phyloP scores from a whole-genome alignment of 2,113 vertebrate genomes.

The Actenoides hombroni region DNA sequence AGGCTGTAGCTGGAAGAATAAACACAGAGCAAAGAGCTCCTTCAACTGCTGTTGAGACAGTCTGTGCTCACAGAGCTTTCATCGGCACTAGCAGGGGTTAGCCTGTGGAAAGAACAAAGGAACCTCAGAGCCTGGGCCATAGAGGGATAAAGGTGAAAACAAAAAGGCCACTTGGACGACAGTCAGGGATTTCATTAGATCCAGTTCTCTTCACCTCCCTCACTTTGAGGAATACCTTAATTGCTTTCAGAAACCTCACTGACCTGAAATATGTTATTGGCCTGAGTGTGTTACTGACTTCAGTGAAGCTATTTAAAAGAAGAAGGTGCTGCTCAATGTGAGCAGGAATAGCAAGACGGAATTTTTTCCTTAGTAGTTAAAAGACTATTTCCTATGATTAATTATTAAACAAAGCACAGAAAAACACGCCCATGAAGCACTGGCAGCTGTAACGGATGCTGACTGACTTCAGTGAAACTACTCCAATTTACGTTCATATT shows the following conservation, averaged over 20 bases:
- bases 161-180: slow-evolving; percentile 13
- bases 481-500: background rate
- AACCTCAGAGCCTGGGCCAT: slow-evolving; percentile 49
- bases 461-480: background rate
- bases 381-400: slow-evolving; percentile 33
- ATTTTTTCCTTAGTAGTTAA: background rate
- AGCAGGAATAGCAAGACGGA: background rate
- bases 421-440: background rate
- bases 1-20: slow-evolving; percentile 25
- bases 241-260: background rate
- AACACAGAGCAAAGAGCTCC: slow-evolving; percentile 48
- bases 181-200: background rate
- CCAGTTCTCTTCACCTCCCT: background rate
- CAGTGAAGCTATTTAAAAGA: background rate
- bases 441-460: background rate
- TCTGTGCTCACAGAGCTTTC: slow-evolving; percentile 55
- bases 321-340: background rate
- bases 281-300: background rate
- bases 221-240: background rate
- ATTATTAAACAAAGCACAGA: slow-evolving; percentile 41
- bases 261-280: background rate
- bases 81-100: slow-evolving; percentile 26
- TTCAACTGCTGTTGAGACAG: slow-evolving; percentile 65
- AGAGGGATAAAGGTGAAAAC: slow-evolving; percentile 9
- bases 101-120: slow-evolving; percentile 68